Percentiles rank a stretch among this genome's conserved stretches.
phyloP scores from a whole-genome alignment of 1,140 invertebrate genomes.

The Nasonia giraulti region DNA sequence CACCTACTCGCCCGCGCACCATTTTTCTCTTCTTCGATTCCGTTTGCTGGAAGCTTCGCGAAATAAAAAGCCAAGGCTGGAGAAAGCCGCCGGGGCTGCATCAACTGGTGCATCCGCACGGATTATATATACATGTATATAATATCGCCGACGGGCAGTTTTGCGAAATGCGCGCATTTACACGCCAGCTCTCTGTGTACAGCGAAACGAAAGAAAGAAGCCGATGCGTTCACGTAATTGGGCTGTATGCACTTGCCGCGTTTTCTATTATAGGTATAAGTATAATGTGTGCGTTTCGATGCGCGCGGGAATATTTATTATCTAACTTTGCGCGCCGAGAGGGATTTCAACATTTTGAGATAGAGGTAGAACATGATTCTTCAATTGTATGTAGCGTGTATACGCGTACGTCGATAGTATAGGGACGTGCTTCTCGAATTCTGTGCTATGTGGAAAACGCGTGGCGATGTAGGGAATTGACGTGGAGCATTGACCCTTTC shows the following conservation, averaged over 20 bases:
- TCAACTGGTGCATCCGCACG: not conserved
- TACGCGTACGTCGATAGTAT: not conserved
- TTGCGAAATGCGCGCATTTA: not conserved
- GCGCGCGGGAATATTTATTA: not conserved
- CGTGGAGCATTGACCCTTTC: too few relatives aligned
- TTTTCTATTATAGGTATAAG: not conserved
- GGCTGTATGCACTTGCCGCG: not conserved
- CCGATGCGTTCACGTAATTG: not conserved
- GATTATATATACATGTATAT: constrained; percentile 3
- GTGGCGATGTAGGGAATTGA: too few relatives aligned
- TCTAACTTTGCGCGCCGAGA: not conserved
- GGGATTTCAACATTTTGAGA: not conserved
- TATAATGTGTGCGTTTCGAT: too few relatives aligned
- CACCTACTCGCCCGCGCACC: not conserved
- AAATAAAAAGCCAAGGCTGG: too few relatives aligned
- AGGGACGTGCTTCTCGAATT: too few relatives aligned
- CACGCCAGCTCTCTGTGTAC: too few relatives aligned
- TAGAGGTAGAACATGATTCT: not conserved
- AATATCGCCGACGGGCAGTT: not conserved
- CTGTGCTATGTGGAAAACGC: too few relatives aligned
- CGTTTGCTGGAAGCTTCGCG: not conserved
- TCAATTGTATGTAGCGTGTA: not conserved
- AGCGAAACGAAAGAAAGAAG: not conserved
- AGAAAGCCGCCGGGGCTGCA: not conserved
- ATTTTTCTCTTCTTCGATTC: not conserved